These are phyloP conservation scores for Plemyria rubiginata DNA, from an alignment of 2,888 invertebrate species.

Conservation along the genomic window DNA sequence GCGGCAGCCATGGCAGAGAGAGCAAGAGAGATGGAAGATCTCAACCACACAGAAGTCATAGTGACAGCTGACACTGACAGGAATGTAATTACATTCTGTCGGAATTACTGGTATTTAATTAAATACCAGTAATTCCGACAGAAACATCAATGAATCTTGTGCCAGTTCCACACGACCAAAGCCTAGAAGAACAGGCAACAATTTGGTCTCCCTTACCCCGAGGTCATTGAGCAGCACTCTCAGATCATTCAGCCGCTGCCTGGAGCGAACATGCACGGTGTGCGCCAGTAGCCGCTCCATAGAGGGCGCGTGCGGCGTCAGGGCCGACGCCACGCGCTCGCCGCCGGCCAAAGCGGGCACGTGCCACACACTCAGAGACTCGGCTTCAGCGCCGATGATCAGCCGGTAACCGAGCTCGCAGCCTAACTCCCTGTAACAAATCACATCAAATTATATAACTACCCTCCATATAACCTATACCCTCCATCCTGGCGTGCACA, in stretches of 20 bases:
- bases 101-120: too few relatives aligned
- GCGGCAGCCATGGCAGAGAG: too few relatives aligned
- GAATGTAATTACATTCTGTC: too few relatives aligned
- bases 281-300: slow-evolving; percentile 97
- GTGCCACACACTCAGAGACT: slow-evolving; percentile 83
- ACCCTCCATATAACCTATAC: too few relatives aligned
- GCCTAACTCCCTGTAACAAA: slow-evolving; percentile 86
- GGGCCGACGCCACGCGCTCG: slow-evolving; percentile 87
- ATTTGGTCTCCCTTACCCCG: slow-evolving; percentile 64
- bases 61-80: too few relatives aligned
- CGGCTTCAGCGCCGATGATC: slow-evolving; percentile 93
- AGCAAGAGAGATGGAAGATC: too few relatives aligned
- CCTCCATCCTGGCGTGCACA: too few relatives aligned
- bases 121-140: too few relatives aligned
- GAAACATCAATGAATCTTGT: too few relatives aligned
- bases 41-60: too few relatives aligned
- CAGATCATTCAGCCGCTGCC: slow-evolving; percentile 92
- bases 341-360: slow-evolving; percentile 85
- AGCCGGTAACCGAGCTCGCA: slow-evolving; percentile 95
- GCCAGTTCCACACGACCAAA: too few relatives aligned
- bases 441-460: background rate
- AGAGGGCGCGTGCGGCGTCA: slow-evolving; percentile 95
- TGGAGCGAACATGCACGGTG: slow-evolving; percentile 96
- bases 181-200: too few relatives aligned
- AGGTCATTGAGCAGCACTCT: slow-evolving; percentile 90